Conservation (phyloP, 2,113 vertebrate genomes). For the Silurus glanis region DNA sequence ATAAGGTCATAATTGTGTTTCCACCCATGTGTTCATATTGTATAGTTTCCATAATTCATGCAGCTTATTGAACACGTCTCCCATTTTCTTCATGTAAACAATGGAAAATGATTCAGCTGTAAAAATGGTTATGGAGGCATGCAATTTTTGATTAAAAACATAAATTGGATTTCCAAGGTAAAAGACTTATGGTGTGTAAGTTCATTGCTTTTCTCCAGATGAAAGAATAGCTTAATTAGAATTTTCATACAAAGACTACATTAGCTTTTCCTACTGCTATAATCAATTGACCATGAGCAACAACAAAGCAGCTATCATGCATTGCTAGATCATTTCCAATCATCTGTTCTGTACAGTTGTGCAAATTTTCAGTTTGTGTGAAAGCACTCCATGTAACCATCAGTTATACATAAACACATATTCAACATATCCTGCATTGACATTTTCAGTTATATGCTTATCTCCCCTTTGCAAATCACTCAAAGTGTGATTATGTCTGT, state of each 20-base stretch:
- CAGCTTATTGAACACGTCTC: conserved; percentile 49
- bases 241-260: conserved; percentile 23
- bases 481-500: neutral
- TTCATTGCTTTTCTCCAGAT: conserved; percentile 50
- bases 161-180: conserved; percentile 70
- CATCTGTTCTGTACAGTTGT: neutral
- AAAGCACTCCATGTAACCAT: neutral
- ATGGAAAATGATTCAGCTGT: conserved; percentile 55
- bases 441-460: neutral
- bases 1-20: conserved; percentile 13
- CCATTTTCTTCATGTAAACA: conserved; percentile 66
- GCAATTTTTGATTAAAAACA: conserved; percentile 66
- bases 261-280: neutral
- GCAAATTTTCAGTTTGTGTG: neutral
- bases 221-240: conserved; percentile 55
- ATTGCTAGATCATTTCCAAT: neutral
- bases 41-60: conserved; percentile 46
- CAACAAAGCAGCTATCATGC: neutral
- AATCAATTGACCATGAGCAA: conserved; percentile 17
- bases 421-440: neutral
- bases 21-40: conserved; percentile 50
- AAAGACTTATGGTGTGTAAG: conserved; percentile 42
- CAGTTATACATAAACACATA: neutral
- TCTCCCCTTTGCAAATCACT: neutral
- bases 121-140: conserved; percentile 65